Percentiles rank a stretch among this genome's conserved stretches.
Evolutionary conservation across 2,888 invertebrate species (phyloP).

Genomic region (Melinaea menophilus): DNA sequence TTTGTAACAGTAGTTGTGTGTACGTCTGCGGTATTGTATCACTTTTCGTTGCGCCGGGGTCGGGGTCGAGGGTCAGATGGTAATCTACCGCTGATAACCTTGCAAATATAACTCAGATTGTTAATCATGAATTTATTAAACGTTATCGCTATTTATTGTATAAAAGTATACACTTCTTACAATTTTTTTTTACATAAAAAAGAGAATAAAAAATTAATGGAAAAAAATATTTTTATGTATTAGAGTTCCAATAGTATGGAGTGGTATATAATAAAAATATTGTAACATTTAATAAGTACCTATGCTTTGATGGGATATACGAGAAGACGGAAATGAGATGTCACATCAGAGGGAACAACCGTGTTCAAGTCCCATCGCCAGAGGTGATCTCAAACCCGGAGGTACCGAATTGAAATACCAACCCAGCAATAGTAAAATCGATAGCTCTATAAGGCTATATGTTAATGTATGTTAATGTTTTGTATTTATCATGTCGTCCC

Average conservation of each 20-base stretch:
- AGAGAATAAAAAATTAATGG: no score
- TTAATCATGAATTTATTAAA: slow-evolving; percentile 1
- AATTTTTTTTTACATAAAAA: background rate
- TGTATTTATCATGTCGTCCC: slow-evolving; percentile 30
- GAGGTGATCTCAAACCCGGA: slow-evolving; percentile 13
- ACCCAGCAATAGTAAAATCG: slow-evolving; percentile 24
- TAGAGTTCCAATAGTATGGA: no score
- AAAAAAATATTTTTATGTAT: no score
- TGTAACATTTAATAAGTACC: background rate
- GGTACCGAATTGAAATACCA: slow-evolving; percentile 15
- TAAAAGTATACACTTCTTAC: background rate
- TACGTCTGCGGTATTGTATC: background rate
- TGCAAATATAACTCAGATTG: slow-evolving; percentile 2
- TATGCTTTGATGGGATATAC: no score
- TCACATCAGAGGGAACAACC: background rate
- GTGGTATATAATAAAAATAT: no score
- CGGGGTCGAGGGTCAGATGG: slow-evolving; percentile 1
- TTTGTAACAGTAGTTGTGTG: background rate
- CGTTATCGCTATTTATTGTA: background rate
- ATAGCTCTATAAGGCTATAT: slow-evolving; percentile 29
- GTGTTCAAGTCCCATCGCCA: slow-evolving; percentile 11
- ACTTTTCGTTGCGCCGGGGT: background rate
- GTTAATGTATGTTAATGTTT: slow-evolving; percentile 30
- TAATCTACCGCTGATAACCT: slow-evolving; percentile 1
- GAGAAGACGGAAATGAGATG: background rate